Percentiles rank a stretch among this genome's conserved stretches.
Evolutionary conservation across 2,797 vertebrate species (phyloP).

Genomic region (Amblyraja radiata): DNA sequence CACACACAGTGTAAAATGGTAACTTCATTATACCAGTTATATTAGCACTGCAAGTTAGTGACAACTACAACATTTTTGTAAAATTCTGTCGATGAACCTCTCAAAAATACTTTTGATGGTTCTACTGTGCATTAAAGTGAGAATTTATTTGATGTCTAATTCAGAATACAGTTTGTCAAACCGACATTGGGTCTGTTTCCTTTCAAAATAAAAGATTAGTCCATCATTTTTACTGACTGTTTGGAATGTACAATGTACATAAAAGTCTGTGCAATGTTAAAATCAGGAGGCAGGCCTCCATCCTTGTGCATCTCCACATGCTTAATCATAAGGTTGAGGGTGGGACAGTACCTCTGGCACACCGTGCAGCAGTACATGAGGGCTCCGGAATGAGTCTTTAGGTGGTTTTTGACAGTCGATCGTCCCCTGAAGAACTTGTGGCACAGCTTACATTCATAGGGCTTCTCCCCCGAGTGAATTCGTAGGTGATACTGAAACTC

Average conservation of each 20-base stretch:
- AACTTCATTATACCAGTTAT: neutral
- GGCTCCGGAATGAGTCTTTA: slow-evolving; percentile 91
- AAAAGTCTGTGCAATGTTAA: slow-evolving; percentile 96
- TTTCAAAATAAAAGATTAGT: slow-evolving; percentile 6
- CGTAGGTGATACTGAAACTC: slow-evolving; percentile 96
- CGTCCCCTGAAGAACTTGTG: slow-evolving; percentile 93
- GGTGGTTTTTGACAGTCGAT: slow-evolving; percentile 96
- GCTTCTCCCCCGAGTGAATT: slow-evolving; percentile 94
- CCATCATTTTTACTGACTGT: slow-evolving; percentile 67
- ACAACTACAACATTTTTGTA: neutral
- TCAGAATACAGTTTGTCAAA: slow-evolving; percentile 27
- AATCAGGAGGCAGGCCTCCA: slow-evolving; percentile 78
- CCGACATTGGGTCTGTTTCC: neutral
- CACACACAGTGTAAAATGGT: neutral
- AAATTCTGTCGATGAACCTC: neutral
- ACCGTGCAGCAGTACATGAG: slow-evolving; percentile 96
- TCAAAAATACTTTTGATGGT: neutral
- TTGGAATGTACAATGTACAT: slow-evolving; percentile 98
- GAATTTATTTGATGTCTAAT: slow-evolving; percentile 18
- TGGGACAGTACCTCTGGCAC: slow-evolving; percentile 91
- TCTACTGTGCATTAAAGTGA: slow-evolving; percentile 25
- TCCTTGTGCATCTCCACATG: slow-evolving; percentile 91
- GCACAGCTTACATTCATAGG: slow-evolving; percentile 96
- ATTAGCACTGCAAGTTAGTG: neutral
- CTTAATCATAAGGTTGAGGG: slow-evolving; percentile 90